phyloP scores from a whole-genome alignment of 2,113 vertebrate species.

The Trogon melanurus region DNA sequence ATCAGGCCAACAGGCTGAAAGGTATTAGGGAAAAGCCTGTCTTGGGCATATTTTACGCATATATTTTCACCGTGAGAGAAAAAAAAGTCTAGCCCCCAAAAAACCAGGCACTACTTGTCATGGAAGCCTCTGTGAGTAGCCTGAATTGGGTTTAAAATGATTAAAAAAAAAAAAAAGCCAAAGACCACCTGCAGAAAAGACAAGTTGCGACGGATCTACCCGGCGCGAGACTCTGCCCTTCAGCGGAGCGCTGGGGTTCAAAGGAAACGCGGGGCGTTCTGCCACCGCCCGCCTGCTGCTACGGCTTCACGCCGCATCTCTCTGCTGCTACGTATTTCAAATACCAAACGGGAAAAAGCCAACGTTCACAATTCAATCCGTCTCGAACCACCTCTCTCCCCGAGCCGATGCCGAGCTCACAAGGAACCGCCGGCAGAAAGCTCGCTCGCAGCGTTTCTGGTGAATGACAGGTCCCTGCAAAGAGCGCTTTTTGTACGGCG shows the following conservation, averaged over 20 bases:
- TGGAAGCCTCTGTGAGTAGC: constrained; percentile 26
- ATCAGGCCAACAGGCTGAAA: neutral
- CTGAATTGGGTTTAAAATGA: constrained; percentile 57
- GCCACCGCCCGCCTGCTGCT: constrained; percentile 44
- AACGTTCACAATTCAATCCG: constrained; percentile 32
- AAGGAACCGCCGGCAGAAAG: neutral
- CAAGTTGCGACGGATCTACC: constrained; percentile 73
- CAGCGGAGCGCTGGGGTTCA: constrained; percentile 54
- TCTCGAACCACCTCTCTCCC: constrained; percentile 20
- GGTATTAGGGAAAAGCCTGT: neutral
- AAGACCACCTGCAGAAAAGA: constrained; percentile 73
- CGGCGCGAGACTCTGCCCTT: constrained; percentile 63
- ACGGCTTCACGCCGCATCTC: constrained; percentile 46
- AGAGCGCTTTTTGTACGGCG: constrained; percentile 26
- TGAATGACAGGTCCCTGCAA: constrained; percentile 42
- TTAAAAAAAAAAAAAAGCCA: neutral
- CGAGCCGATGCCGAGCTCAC: constrained; percentile 2
- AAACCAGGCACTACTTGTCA: constrained; percentile 29
- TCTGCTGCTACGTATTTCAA: constrained; percentile 42
- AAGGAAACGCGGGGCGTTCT: constrained; percentile 56
- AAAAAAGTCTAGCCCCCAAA: neutral
- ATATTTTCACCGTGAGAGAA: constrained; percentile 51
- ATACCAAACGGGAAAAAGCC: constrained; percentile 33
- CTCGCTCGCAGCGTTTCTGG: neutral
- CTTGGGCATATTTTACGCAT: constrained; percentile 13